Base-by-base conservation (phyloP, 53 echinoderm and acorn worm genomes). In the Zoroaster sp. region DNA sequence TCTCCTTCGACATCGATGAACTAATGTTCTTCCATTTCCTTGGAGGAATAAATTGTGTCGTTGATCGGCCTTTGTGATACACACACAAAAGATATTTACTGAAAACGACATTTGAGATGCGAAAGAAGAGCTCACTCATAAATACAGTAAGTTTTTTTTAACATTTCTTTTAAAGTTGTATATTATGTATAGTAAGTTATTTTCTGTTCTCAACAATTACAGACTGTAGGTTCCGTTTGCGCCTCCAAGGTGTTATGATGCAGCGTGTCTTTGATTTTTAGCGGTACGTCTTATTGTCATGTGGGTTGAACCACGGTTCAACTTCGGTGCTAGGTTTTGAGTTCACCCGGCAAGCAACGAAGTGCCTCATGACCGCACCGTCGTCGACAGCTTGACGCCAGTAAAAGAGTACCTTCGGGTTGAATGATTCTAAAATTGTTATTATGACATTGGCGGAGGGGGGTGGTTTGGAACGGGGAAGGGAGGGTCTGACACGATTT, bases 41-140 rank as follows among this genome's bases (percentile, higher is more conserved):
- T 59, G 28, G 28, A 8, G 53, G 14, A 4, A 21, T 32, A 32
- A 34, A 46, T 4, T 7, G 82, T 66, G 71, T 85, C 69, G 70
- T 21, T 85, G 85, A 85, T 70, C 71, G 85, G 46, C 85, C 71
- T n/a, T n/a, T n/a, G n/a, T n/a, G n/a, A n/a, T n/a, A n/a, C n/a
- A n/a, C n/a, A n/a, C n/a, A n/a, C n/a, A n/a, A n/a, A n/a, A n/a
- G n/a, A n/a, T n/a, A n/a, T n/a, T n/a, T n/a, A n/a, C n/a, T n/a
- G n/a, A n/a, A n/a, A n/a, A n/a, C n/a, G n/a, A n/a, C n/a, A n/a
- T n/a, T n/a, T n/a, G 14, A 73, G 41, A 69, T 69, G 69, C 35
- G 33, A 69, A 69, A 69, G 33, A 35, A 35, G 13, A 2, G 11
- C n/a, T n/a, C 42, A 73, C 4, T 73, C 7, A 32, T 78, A 23